Evolutionary conservation across 2,888 invertebrate species (phyloP).

Genomic region (Microchrysa polita): DNA sequence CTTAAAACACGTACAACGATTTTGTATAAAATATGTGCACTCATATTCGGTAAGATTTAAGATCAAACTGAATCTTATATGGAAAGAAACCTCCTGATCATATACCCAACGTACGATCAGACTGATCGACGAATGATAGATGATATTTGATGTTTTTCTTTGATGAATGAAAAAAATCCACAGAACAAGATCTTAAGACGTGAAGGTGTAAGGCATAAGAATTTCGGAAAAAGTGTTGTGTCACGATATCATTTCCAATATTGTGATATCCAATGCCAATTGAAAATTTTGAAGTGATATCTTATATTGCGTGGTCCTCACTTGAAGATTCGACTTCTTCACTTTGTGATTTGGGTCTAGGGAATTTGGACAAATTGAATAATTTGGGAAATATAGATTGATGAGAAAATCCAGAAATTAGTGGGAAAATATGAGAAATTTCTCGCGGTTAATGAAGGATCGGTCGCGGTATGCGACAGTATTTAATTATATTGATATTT

Average conservation of each 20-base stretch:
- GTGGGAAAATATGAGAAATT: too few species aligned
- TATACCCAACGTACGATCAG: background rate
- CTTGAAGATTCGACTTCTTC: conserved; percentile 10
- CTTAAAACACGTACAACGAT: background rate
- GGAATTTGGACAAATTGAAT: too few species aligned
- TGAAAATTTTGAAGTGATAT: conserved; percentile 32
- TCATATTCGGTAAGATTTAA: background rate
- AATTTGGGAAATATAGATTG: too few species aligned
- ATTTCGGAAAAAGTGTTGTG: conserved; percentile 33
- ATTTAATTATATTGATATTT: too few species aligned
- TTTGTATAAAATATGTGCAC: background rate
- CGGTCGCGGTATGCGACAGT: too few species aligned
- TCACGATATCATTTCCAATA: conserved; percentile 48
- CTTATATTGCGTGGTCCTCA: conserved; percentile 13
- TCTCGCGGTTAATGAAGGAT: too few species aligned
- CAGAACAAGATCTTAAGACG: background rate
- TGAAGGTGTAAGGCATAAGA: too few species aligned
- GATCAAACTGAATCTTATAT: background rate
- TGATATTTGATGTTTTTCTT: conserved; percentile 15
- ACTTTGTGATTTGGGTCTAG: background rate
- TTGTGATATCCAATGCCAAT: conserved; percentile 31
- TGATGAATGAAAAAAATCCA: conserved; percentile 35
- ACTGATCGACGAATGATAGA: conserved; percentile 35
- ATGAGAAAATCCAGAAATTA: too few species aligned
- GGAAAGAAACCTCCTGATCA: too few species aligned